Evolutionary conservation across 2,888 invertebrate genomes (phyloP).

Genomic region (Geotrupes spiniger): DNA sequence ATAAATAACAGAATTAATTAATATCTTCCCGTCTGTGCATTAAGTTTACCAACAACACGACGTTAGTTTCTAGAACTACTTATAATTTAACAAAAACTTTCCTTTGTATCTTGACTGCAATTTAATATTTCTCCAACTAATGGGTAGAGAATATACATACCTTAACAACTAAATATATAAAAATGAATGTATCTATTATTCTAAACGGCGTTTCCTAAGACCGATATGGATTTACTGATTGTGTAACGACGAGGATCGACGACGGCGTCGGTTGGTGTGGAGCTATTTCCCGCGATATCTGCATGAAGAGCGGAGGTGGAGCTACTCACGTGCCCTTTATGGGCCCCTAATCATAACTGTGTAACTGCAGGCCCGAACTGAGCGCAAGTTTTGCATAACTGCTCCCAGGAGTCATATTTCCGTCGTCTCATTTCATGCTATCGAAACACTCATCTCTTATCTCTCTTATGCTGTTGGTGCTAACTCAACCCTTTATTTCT

Average conservation of each 20-base stretch:
- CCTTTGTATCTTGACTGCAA: no score
- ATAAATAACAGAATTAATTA: slow-evolving; percentile 24
- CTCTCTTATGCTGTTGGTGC: slow-evolving; percentile 28
- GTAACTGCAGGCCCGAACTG: slow-evolving; percentile 37
- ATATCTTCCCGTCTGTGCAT: slow-evolving; percentile 14
- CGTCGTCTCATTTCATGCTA: slow-evolving; percentile 33
- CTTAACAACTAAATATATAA: no score
- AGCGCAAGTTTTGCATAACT: slow-evolving; percentile 50
- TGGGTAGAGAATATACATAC: no score
- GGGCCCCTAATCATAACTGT: slow-evolving; percentile 45
- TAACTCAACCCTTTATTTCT: slow-evolving; percentile 35
- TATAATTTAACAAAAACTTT: not conserved
- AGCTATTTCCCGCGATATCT: not conserved
- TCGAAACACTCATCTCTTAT: slow-evolving; percentile 34
- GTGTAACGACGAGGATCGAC: no score
- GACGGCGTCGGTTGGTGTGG: not conserved
- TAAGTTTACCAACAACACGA: slow-evolving; percentile 12
- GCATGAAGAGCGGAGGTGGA: not conserved
- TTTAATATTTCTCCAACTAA: no score
- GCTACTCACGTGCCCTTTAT: slow-evolving; percentile 13
- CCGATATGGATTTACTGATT: no score
- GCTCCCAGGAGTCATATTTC: slow-evolving; percentile 47
- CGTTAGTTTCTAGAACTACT: slow-evolving; percentile 17
- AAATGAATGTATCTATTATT: no score
- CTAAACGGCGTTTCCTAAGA: no score